Evolutionary conservation across 1,140 invertebrate species (phyloP), one percentile per base, ranked within the genome.

Genomic region (Mizuhopecten yessoensis): DNA sequence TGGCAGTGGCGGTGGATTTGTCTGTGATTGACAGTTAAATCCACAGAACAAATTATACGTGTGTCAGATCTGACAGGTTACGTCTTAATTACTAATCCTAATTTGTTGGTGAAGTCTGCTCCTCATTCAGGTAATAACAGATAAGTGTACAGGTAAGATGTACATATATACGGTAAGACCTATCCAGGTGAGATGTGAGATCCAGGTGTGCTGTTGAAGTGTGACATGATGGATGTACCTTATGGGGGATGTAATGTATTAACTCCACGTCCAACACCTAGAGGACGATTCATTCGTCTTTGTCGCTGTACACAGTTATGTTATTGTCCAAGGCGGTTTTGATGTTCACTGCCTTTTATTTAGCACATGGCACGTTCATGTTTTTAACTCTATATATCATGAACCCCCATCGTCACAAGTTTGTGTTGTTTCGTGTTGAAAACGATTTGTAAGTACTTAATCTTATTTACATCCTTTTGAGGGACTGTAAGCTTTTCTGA

Each of bases 381-480:
- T 75, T 75, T 49, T 75, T 75, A 75, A 45, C 42, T 75, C 57
- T 1, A 75, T 75, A 75, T 29, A 75, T 75, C n/a, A 29, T 75
- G 57, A 75, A n/a, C n/a, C 9, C 57, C 5, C 5, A 29, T 75
- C 57, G n/a, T 75, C 57, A 75, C 57, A n/a, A 75, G 57, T 75
- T 75, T 75, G 57, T 75, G 57, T 75, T 75, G 57, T 75, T 17
- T 75, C 57, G n/a, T 75, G 57, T 75, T 75, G 57, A 29, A 75
- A 75, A 75, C 57, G n/a, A 75, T 75, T 75, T 75, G 57, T 75
- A 75, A 75, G 57, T 75, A 23, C 57, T 75, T 75, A 29, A 75
- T 75, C 57, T 75, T 75, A 75, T 75, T 75, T 75, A 75, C 57
- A 29, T 75, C 57, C 57, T 75, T 75, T 75, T 29, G 57, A 75